phyloP scores from a whole-genome alignment of 92 coral and sea anemone species.

The Zoanthus sansibaricus region DNA sequence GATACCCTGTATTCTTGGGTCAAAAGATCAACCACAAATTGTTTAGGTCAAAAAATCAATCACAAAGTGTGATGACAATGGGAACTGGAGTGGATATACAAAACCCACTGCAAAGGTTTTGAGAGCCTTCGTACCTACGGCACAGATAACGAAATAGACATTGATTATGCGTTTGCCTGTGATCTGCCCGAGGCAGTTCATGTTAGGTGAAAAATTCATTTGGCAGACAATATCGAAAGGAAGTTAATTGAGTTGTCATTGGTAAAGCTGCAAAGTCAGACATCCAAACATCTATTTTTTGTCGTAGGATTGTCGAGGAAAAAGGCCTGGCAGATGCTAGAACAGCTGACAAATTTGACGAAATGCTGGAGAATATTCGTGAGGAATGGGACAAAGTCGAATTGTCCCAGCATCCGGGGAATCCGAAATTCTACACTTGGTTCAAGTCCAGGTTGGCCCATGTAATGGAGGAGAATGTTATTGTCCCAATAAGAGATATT shows the following conservation, averaged over 20 bases:
- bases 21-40: no score
- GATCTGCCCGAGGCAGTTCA: constrained; percentile 63
- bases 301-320: background rate
- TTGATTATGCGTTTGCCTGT: constrained; percentile 57
- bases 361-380: background rate
- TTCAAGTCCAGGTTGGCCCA: background rate
- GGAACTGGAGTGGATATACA: constrained; percentile 35
- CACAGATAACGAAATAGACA: constrained; percentile 62
- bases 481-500: constrained; percentile 48
- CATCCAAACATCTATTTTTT: background rate
- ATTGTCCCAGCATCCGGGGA: background rate
- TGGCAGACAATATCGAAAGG: background rate
- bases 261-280: background rate
- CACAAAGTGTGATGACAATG: constrained; percentile 34
- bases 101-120: constrained; percentile 47
- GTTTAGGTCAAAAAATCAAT: no score
- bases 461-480: constrained; percentile 15
- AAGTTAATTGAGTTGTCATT: background rate
- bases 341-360: background rate
- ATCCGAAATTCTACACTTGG: background rate
- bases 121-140: constrained; percentile 56
- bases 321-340: background rate
- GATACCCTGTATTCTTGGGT: no score
- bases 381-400: background rate
- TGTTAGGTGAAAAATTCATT: constrained; percentile 60